Evolutionary conservation across 2,113 vertebrate genomes (phyloP), one percentile per base, ranked within the genome.

Genomic region (Cyprinus carpio): DNA sequence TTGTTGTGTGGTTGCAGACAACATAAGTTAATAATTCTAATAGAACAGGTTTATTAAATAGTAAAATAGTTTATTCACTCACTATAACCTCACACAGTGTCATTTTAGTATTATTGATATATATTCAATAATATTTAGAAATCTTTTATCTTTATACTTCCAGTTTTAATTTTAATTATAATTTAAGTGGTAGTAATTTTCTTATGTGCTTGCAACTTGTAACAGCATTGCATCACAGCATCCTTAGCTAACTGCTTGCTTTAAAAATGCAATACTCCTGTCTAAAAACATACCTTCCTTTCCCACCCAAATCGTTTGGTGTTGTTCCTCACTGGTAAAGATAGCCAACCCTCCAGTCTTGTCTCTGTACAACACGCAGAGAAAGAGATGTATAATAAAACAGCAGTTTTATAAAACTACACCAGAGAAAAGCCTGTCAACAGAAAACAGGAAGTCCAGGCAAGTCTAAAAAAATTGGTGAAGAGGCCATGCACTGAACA

Each of bases 241-340:
- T 72, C 10, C 20, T 12, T 72, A 40, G 20, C 34, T 23, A 40
- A 40, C 7, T 23, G 18, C 69, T 40, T 23, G 10, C 18, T 71
- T 31, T 37, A 37, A 37, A 58, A 54, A 56, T 76, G 46, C 46
- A 54, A 54, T 11, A 76, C 18, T 1, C 7, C 1, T 11, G 29
- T 76, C 54, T 16, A 37, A 43, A 60, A 12, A 18, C 1, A 88
- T 92, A 99, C 98, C 96, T 99, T 99, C 91, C 94, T 98, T 91
- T 96, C 96, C 98, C 98, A 99, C 82, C 97, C 96, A 89, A 99
- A 98, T 88, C 97, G 99, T 92, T 99, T 99, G 75, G 97, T 99
- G 92, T 98, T 99, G 91, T 99, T 98, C 88, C 97, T 94, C n/a
- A 98, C 96, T 20, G 98, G 98, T 76, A 99, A 91, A 0, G 97